Percentiles rank a stretch among this genome's conserved stretches.
These are phyloP conservation scores for Chrysocyon brachyurus DNA, from an alignment of 2,797 vertebrate genomes.

Conservation along the genomic window DNA sequence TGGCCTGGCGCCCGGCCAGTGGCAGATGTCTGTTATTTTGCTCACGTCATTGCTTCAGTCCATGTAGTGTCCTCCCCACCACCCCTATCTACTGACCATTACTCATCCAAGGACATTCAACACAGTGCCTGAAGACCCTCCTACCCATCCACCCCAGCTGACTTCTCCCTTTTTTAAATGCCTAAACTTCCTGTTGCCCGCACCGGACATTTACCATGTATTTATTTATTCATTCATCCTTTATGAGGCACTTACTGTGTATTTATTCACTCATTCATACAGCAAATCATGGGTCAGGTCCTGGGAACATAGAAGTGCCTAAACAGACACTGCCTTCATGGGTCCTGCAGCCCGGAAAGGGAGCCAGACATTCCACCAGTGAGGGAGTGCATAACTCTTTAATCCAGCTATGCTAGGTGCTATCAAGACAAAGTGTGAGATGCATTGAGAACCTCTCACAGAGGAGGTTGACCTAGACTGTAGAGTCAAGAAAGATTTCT, in stretches of 20 bases:
- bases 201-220: background rate
- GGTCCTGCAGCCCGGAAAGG: background rate
- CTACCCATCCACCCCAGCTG: background rate
- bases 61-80: background rate
- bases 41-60: background rate
- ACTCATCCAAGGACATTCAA: background rate
- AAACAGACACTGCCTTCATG: background rate
- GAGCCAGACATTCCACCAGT: background rate
- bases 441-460: background rate
- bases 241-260: background rate
- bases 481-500: conserved; percentile 39
- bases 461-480: background rate
- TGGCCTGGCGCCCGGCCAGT: background rate
- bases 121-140: background rate
- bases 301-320: background rate
- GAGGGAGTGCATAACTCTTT: background rate
- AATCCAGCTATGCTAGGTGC: background rate
- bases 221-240: conserved; percentile 12
- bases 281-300: background rate
- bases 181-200: background rate
- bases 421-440: background rate
- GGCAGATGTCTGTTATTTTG: background rate
- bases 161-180: conserved; percentile 45
- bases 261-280: background rate
- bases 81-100: background rate